Evolutionary conservation across 2,888 invertebrate genomes (phyloP).

Genomic region (Junonia oenone): DNA sequence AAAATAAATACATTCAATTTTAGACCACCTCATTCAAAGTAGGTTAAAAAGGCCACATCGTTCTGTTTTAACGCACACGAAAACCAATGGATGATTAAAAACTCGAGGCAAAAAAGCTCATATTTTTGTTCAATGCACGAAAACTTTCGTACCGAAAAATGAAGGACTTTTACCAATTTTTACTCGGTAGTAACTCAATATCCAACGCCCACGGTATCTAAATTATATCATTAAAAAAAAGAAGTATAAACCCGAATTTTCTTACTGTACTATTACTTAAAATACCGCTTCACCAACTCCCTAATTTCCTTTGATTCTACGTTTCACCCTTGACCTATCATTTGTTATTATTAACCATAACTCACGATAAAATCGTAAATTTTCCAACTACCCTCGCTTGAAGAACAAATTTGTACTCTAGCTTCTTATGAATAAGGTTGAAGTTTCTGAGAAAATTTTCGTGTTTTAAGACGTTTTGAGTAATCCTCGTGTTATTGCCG

Average conservation of each 20-base stretch:
- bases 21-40: no score
- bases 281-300: slow-evolving; percentile 26
- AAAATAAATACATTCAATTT: no score
- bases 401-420: slow-evolving; percentile 38
- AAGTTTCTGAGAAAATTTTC: slow-evolving; percentile 24
- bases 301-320: slow-evolving; percentile 54
- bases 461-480: slow-evolving; percentile 36
- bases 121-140: no score
- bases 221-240: not conserved
- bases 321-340: slow-evolving; percentile 69
- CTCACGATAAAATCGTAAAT: slow-evolving; percentile 15
- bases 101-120: no score
- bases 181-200: not conserved
- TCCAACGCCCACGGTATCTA: not conserved
- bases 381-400: not conserved
- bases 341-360: slow-evolving; percentile 60
- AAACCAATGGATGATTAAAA: no score
- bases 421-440: slow-evolving; percentile 21
- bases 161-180: not conserved
- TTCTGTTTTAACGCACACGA: no score
- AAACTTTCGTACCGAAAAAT: not conserved
- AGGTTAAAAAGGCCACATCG: no score
- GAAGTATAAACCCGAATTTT: not conserved
- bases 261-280: slow-evolving; percentile 22
- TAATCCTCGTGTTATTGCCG: slow-evolving; percentile 36